Conservation (phyloP, 37 sponge, comb jelly and placozoan species). For the Agelas oroides region DNA sequence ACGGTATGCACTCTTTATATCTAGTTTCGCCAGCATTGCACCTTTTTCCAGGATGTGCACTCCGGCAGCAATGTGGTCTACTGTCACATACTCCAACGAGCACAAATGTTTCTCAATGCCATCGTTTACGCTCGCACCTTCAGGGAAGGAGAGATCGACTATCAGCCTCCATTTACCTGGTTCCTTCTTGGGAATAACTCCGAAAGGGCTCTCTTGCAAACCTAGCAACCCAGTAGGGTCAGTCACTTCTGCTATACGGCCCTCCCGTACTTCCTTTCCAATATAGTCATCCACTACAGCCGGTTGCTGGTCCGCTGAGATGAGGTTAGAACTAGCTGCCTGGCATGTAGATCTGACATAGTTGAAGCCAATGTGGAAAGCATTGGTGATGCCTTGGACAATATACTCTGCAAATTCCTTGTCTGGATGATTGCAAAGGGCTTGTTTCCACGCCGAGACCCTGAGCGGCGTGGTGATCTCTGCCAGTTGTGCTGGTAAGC, state of each 20-base stretch:
- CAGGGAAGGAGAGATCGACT: constrained; percentile 2
- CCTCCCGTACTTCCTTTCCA: not conserved
- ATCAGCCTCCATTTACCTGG: constrained; percentile 15
- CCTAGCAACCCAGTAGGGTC: not conserved
- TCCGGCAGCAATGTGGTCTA: constrained; percentile 8
- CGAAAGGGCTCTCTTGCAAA: constrained; percentile 7
- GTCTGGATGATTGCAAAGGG: no score
- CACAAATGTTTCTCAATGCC: constrained; percentile 18
- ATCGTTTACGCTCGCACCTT: constrained; percentile 7
- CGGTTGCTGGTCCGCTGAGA: not conserved
- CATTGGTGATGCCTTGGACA: no score
- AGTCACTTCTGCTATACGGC: not conserved
- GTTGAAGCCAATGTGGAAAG: no score
- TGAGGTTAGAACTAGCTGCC: no score
- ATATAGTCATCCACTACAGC: not conserved
- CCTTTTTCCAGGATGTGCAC: not conserved
- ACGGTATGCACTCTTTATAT: not conserved
- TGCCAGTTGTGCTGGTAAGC: no score
- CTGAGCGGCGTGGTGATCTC: no score
- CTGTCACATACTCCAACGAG: constrained; percentile 7
- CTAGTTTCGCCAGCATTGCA: not conserved
- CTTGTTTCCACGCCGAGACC: no score
- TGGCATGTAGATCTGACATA: no score
- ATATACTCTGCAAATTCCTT: no score
- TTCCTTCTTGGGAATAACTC: not conserved